Evolutionary conservation across 64 coral and sea anemone species (phyloP), one percentile per base, ranked within the genome.

Genomic region (Trachythela sp.): DNA sequence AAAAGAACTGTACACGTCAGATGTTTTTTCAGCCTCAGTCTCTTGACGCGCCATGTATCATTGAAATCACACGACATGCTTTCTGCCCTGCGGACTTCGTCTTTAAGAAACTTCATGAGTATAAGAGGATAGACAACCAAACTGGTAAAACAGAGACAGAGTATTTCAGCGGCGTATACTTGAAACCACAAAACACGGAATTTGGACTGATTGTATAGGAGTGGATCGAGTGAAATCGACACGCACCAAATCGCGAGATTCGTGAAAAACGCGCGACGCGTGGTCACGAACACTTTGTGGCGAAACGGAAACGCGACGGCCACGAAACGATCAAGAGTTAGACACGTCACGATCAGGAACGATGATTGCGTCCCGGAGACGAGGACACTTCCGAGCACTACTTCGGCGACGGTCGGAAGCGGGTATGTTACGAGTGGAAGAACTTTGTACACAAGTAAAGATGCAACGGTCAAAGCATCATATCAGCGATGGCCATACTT

Each of bases 231-330:
- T n/a, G 30, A 31, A 22, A 22, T n/a, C 59, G 59, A 22, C 20
- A 68, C 59, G 20, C 59, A 22, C 59, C 59, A 68, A 31, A 68
- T 22, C 20, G 59, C 30, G 30, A 68, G 59, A 31, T 68, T 68
- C 20, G 59, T 14, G 18, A n/a, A 68, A 68, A 6, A 68, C 59
- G 59, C 59, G 59, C 59, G 59, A n/a, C 59, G 59, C 20, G 5
- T 68, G 59, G 59, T 68, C 59, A 68, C 30, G 20, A 68, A 6
- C 2, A 22, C 5, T 68, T 68, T 68, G 59, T 68, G 30, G 30
- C 59, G 59, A n/a, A 68, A 68, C 59, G 59, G 59, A 68, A 68
- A 68, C 30, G 59, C 59, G 59, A 68, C 59, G 59, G 6, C 59
- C 5, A 68, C 20, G 6, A 68, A 22, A 22, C 59, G 59, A n/a